Evolutionary conservation across 2,113 vertebrate genomes (phyloP).

Genomic region (Plestiodon gilberti): DNA sequence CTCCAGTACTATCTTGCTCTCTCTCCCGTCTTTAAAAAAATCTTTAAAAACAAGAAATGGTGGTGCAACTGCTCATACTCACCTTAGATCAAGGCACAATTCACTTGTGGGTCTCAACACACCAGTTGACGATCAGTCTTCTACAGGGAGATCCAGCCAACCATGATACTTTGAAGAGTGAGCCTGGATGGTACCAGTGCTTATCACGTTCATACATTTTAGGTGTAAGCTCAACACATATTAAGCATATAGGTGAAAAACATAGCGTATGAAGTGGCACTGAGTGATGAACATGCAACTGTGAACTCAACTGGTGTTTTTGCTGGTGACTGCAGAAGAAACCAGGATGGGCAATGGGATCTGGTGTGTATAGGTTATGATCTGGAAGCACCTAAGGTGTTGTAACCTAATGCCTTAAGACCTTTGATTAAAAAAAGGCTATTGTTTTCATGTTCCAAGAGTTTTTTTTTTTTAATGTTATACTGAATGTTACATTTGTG

Average conservation of each 20-base stretch:
- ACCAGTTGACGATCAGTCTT: not conserved
- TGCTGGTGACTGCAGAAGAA: not conserved
- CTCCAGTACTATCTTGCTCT: too few species aligned
- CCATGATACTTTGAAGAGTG: not conserved
- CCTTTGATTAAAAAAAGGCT: not conserved
- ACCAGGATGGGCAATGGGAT: too few species aligned
- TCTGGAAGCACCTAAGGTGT: not conserved
- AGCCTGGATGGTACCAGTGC: not conserved
- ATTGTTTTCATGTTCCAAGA: fast-evolving
- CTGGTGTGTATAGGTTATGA: not conserved
- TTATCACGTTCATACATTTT: not conserved
- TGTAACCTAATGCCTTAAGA: not conserved
- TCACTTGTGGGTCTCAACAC: too few species aligned
- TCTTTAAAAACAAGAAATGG: too few species aligned
- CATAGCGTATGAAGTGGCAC: not conserved
- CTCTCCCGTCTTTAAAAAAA: too few species aligned
- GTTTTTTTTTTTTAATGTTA: not conserved
- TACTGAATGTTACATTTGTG: conserved; percentile 25
- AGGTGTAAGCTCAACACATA: not conserved
- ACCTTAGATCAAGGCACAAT: too few species aligned
- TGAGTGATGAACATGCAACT: not conserved
- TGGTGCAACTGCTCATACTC: too few species aligned
- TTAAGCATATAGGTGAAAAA: not conserved
- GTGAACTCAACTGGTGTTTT: not conserved
- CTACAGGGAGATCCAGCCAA: not conserved